Conservation (phyloP, 2,888 invertebrate species). For the Tipula vernalis region DNA sequence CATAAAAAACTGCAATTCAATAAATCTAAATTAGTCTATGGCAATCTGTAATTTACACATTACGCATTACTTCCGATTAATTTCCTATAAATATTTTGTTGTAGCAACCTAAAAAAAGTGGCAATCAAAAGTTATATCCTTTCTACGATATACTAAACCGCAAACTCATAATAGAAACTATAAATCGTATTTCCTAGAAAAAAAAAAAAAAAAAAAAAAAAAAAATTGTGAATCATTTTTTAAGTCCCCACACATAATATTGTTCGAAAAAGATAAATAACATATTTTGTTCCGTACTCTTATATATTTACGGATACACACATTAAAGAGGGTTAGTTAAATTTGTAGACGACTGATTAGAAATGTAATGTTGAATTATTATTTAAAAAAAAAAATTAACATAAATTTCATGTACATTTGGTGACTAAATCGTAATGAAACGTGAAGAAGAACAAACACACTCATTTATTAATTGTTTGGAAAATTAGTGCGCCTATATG, state of each 20-base stretch:
- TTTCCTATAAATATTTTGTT: background rate
- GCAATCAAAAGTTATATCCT: background rate
- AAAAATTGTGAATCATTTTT: background rate
- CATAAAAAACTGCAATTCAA: background rate
- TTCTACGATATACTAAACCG: background rate
- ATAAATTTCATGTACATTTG: background rate
- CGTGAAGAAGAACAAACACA: background rate
- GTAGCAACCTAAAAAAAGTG: background rate
- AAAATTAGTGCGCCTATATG: background rate
- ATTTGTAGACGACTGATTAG: background rate
- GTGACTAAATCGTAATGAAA: background rate
- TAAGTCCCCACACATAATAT: background rate
- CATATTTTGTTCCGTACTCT: background rate
- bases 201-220: background rate
- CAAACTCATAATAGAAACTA: background rate
- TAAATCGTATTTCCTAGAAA: background rate
- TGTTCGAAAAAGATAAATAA: background rate
- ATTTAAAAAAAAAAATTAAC: background rate
- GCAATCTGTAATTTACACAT: background rate
- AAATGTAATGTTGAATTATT: background rate
- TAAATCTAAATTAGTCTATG: background rate
- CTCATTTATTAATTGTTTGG: background rate
- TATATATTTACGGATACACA: background rate
- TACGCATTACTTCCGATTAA: background rate
- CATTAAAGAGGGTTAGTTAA: background rate